phyloP scores from a whole-genome alignment of 1,140 invertebrate genomes.

The Drosophila azteca region DNA sequence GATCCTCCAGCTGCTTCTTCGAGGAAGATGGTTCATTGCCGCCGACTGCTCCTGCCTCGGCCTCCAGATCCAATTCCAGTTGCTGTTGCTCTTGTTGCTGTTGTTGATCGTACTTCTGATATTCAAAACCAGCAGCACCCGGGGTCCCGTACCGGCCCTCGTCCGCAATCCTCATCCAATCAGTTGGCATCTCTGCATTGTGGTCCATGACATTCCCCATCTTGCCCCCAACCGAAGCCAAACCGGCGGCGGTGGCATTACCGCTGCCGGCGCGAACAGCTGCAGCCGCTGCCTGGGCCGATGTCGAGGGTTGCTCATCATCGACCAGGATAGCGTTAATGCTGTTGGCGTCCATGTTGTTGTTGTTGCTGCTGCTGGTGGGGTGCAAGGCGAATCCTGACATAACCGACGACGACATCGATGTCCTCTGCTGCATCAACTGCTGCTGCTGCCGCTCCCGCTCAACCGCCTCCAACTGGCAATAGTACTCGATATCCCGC shows the following conservation, averaged over 20 bases:
- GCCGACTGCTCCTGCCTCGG: conserved; percentile 40
- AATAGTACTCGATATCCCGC: conserved; percentile 66
- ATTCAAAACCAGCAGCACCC: conserved; percentile 84
- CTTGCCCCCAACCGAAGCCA: conserved; percentile 42
- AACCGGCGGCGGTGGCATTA: conserved; percentile 9
- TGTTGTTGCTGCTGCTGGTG: conserved; percentile 40
- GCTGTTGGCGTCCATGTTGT: conserved; percentile 69
- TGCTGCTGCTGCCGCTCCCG: conserved; percentile 72
- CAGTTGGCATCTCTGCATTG: conserved; percentile 80
- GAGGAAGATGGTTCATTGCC: conserved; percentile 51
- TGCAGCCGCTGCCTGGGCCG: conserved; percentile 71
- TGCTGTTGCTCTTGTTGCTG: conserved; percentile 64
- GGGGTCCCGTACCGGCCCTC: conserved; percentile 84
- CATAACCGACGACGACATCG: conserved; percentile 81
- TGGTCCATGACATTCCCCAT: conserved; percentile 53
- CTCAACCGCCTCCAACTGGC: conserved; percentile 63
- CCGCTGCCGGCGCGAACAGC: conserved; percentile 18
- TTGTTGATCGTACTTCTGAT: conserved; percentile 81
- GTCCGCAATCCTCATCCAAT: conserved; percentile 83
- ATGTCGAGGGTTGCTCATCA: conserved; percentile 76
- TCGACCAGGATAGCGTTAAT: conserved; percentile 76
- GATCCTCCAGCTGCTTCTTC: conserved; percentile 66
- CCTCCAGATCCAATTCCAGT: conserved; percentile 47
- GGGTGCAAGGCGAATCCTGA: conserved; percentile 66
- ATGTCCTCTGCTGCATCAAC: conserved; percentile 82